phyloP scores from a whole-genome alignment of 2,797 vertebrate genomes.

The Iguana delicatissima region DNA sequence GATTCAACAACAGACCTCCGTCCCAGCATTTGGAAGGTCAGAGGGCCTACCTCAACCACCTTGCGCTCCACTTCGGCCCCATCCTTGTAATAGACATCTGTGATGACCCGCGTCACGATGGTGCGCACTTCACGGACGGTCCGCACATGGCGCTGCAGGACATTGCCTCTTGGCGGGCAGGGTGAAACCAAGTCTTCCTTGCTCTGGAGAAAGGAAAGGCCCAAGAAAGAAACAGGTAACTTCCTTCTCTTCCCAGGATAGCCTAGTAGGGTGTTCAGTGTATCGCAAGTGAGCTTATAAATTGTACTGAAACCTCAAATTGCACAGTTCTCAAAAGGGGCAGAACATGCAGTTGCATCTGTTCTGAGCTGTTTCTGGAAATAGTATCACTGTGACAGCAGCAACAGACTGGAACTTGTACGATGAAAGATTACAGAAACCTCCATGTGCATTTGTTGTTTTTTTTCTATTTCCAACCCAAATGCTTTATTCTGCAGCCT shows the following conservation, averaged over 20 bases:
- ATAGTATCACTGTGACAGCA: no score
- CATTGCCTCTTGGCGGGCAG: constrained; percentile 76
- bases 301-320: background rate
- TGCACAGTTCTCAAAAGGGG: background rate
- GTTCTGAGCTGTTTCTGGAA: background rate
- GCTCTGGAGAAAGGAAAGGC: constrained; percentile 66
- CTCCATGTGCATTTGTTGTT: no score
- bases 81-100: constrained; percentile 94
- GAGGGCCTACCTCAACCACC: constrained; percentile 86
- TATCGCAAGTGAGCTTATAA: background rate
- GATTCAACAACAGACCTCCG: background rate
- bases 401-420: no score
- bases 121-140: constrained; percentile 95
- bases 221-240: background rate
- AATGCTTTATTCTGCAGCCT: no score
- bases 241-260: background rate
- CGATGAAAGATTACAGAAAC: no score
- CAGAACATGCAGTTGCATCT: no score
- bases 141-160: constrained; percentile 86
- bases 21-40: no score
- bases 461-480: no score
- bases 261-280: background rate
- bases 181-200: constrained; percentile 82
- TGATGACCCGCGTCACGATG: constrained; percentile 91
- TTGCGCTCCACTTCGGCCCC: constrained; percentile 94